Evolutionary conservation across 1,140 invertebrate species (phyloP).

Genomic region (Panulirus ornatus): DNA sequence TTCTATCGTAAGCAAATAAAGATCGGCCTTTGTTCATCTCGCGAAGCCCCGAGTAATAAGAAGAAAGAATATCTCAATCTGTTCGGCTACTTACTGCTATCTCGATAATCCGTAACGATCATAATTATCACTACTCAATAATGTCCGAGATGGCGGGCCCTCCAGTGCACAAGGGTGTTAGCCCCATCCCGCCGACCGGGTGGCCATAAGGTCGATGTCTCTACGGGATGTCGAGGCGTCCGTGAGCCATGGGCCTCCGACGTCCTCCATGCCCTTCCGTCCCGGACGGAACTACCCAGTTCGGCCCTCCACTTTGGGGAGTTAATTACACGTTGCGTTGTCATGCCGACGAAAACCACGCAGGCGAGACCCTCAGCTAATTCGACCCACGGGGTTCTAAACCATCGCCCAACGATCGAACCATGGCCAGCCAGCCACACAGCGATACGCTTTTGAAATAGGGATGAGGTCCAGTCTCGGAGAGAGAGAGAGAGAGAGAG

Average conservation of each 20-base stretch:
- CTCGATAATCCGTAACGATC: conserved; percentile 40
- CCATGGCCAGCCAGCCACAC: conserved; percentile 31
- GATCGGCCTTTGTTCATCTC: conserved; percentile 21
- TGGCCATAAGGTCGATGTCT: too few relatives aligned
- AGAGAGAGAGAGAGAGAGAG: too few relatives aligned
- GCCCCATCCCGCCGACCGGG: too few relatives aligned
- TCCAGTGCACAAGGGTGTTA: background rate
- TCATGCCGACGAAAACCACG: conserved; percentile 19
- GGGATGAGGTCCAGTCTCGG: background rate
- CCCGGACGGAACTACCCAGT: background rate
- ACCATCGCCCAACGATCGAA: conserved; percentile 40
- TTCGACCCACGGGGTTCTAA: conserved; percentile 23
- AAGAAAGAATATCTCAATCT: conserved; percentile 36
- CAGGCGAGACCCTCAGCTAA: conserved; percentile 41
- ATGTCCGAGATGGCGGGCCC: background rate
- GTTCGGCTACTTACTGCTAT: conserved; percentile 59
- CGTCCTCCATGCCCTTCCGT: background rate
- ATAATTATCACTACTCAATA: conserved; percentile 66
- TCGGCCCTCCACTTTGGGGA: conserved; percentile 45
- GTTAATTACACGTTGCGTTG: conserved; percentile 49
- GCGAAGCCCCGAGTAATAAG: background rate
- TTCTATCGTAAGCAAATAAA: conserved; percentile 52
- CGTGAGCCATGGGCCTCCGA: too few relatives aligned
- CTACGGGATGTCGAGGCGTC: too few relatives aligned
- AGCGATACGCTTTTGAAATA: conserved; percentile 22